Base-by-base conservation (phyloP, 1,140 invertebrate species). In the Onthophagus taurus region DNA sequence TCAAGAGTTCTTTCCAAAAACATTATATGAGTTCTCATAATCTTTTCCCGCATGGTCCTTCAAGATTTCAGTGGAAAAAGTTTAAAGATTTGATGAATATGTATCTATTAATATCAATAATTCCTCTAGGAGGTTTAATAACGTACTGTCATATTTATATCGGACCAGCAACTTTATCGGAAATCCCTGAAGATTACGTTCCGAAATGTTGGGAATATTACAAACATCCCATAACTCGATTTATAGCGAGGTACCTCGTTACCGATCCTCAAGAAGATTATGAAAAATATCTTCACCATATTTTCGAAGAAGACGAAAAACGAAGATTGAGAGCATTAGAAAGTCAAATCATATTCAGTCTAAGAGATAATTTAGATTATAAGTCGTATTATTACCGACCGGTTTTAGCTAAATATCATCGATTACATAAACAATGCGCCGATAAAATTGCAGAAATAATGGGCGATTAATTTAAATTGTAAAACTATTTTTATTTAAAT, bases 171-270 rank as follows among this genome's bases (percentile, higher is more conserved):
- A 72, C 75, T 50, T 66, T 96, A 9, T 59, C 75, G 9, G 78
- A 82, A 52, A 89, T 86, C 17, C 89, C 90, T 16, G 83, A 88
- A 53, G 86, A 70, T 3, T 93, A 92, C 62, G 69, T 58, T 23
- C 90, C 90, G 1, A 78, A 90, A 62, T 68, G 85, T 57, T 90
- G 83, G 80, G 90, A 94, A 70, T 92, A n/a, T n/a, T n/a, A n/a
- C n/a, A n/a, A n/a, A 77, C 75, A 83, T 61, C 90, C 90, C 2
- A 87, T 95, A 35, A 76, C 83, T 1, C 72, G 89, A 58, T 93
- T 85, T 58, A 68, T 93, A 19, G 70, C 78, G 8, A 74, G 73
- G 36, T 83, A 90, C 53, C 47, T 82, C 0, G 65, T 66, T 14
- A 53, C 53, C 1, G 72, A 71, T 38, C 74, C 72, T 12, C 84